A percentile compares a stretch with the other conserved stretches of the same genome.
phyloP scores from a whole-genome alignment of 2,113 vertebrate genomes.

The Syngnathus floridae region DNA sequence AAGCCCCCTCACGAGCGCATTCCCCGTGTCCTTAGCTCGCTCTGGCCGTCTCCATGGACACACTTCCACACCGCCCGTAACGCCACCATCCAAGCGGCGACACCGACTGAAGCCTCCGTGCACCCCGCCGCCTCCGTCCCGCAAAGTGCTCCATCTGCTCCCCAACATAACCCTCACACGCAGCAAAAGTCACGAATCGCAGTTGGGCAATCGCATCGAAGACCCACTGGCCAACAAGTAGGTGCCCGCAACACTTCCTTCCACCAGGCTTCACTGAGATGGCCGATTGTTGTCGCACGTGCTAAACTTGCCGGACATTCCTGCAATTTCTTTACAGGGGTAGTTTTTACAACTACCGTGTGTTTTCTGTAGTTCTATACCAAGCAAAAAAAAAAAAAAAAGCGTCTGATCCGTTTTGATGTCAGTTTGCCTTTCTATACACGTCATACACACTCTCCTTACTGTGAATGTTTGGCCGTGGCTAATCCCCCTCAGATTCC shows the following conservation, averaged over 20 bases:
- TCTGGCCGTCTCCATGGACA: slow-evolving; percentile 72
- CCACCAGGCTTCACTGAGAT: too few species aligned
- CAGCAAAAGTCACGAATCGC: slow-evolving; percentile 97
- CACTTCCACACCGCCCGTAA: slow-evolving; percentile 80
- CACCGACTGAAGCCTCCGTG: slow-evolving; percentile 86
- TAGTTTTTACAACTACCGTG: neutral
- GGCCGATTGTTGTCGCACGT: neutral
- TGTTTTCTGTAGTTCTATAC: neutral
- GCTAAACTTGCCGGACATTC: too few species aligned
- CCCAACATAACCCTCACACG: slow-evolving; percentile 89
- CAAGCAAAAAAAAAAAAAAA: neutral
- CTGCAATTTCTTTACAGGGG: neutral
- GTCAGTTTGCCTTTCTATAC: slow-evolving; percentile 4
- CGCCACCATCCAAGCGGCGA: slow-evolving; percentile 82
- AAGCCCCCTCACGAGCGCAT: slow-evolving; percentile 64
- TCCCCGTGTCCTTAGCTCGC: slow-evolving; percentile 69
- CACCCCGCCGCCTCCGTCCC: slow-evolving; percentile 88
- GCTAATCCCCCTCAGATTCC: slow-evolving; percentile 64
- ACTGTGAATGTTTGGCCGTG: slow-evolving; percentile 34
- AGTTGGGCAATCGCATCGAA: slow-evolving; percentile 94
- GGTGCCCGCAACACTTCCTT: slow-evolving; percentile 28
- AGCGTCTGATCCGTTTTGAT: slow-evolving; percentile 5
- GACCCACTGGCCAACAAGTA: slow-evolving; percentile 85
- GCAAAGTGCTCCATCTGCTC: slow-evolving; percentile 87
- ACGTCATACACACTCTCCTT: slow-evolving; percentile 15